Base-by-base conservation (phyloP, 2,888 invertebrate genomes). In the Cactoblastis cactorum region DNA sequence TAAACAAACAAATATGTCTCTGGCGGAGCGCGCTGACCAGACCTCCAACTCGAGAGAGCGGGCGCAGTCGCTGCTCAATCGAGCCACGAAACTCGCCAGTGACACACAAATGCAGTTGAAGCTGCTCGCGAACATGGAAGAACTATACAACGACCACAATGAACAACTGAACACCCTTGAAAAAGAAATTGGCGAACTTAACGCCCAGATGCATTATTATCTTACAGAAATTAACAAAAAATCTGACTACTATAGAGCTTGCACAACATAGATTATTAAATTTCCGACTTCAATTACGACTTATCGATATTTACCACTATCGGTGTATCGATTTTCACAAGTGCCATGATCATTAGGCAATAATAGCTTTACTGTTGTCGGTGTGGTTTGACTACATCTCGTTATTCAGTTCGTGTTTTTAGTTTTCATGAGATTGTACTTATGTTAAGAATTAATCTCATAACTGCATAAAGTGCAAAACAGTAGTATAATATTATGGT, bases 61-160 rank as follows among this genome's bases (percentile, higher is more conserved):
- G 53, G 97, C 97, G 2, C 94, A 95, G 69, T 86, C 91, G 37
- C 83, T 98, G 50, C 89, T 96, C 50, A 93, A 94, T 61, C 91
- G 95, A 56, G 98, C 98, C 0, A 94, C 95, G 34, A 93, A 94
- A 66, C 90, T 98, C 17, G 96, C 96, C 1, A 94, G 94, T 53
- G 94, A 93, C 58, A 96, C 96, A 1, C 92, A 93, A 66, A 92
- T 91, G 53, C 95, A 95, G 74, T 85, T 95, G 18, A 93, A 93
- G 62, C 93, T 94, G 63, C 85, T 97, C 47, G 91, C 92, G 67
- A 84, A 94, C 74, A 92, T 95, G 92, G 93, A 95, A 66, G 90
- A 90, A 56, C 91, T 94, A 45, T 94, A 94, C 70, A 91, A 90
- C 55, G 91, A 91, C 49, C 92, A 94, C 65, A 93, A 94, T 63